These are phyloP conservation scores for Propsilocerus akamusi DNA, from an alignment of 1,140 invertebrate species.

Conservation along the genomic window DNA sequence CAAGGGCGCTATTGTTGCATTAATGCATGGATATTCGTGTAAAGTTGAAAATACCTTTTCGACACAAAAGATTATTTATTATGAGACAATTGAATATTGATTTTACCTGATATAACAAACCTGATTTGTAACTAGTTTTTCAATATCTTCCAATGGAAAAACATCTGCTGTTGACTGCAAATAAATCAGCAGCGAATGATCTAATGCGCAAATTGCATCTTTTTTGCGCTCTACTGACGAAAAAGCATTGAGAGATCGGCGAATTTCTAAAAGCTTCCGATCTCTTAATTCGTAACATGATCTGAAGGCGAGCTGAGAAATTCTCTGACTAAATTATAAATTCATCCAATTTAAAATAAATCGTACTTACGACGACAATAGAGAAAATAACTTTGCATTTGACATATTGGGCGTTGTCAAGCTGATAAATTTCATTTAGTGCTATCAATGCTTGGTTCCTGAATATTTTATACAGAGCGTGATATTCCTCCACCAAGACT, in stretches of 20 bases:
- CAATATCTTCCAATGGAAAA: conserved; percentile 37
- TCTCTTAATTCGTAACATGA: conserved; percentile 39
- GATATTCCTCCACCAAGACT: conserved; percentile 59
- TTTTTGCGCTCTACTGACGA: conserved; percentile 21
- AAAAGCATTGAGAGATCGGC: conserved; percentile 30
- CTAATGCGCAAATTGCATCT: conserved; percentile 21
- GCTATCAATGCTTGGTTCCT: conserved; percentile 69
- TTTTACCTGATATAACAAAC: conserved; percentile 11
- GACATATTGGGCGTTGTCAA: conserved; percentile 63
- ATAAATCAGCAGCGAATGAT: conserved; percentile 27
- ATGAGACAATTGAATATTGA: background rate
- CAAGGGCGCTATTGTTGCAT: conserved; percentile 27
- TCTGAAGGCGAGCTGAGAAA: conserved; percentile 36
- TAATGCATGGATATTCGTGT: conserved; percentile 38
- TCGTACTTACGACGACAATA: conserved; percentile 71
- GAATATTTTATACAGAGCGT: conserved; percentile 64
- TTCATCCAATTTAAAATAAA: background rate
- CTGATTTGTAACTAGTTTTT: conserved; percentile 37
- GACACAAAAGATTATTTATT: background rate
- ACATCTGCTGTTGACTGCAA: conserved; percentile 30
- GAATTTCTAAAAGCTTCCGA: conserved; percentile 32
- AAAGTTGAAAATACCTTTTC: conserved; percentile 31
- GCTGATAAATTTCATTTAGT: conserved; percentile 52
- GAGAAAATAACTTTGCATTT: conserved; percentile 90
- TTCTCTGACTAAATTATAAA: background rate